Base-by-base conservation (phyloP, 2,888 invertebrate genomes). In the Lasioglossum figueresi region DNA sequence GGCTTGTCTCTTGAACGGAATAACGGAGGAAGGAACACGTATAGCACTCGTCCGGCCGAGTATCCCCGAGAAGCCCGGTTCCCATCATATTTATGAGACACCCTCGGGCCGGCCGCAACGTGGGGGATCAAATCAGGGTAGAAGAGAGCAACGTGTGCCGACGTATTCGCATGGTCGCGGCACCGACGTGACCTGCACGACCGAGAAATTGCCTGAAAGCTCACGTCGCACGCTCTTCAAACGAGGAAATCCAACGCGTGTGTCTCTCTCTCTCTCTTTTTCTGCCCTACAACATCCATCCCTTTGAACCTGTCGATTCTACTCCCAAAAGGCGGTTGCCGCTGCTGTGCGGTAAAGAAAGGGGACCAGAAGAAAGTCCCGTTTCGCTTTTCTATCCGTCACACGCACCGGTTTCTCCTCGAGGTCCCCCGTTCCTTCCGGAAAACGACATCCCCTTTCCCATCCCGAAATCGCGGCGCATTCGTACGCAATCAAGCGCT, bases 401-500 rank as follows among this genome's bases (percentile, higher is more conserved):
- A 43, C 78, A 43, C 86, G 79, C 77, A 66, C 74, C 78, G 76
- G 71, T 77, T 75, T 78, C 76, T 27, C 45, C 48, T 63, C 71
- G 73, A 37, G 48, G 43, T 76, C 76, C 56, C 56, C 70, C 74
- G 70, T 68, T 79, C 80, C 78, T 76, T 80, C 81, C 87, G 77
- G 85, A 89, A 91, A 92, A 91, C 40, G 48, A 16, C 63, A 19
- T 68, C 68, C 27, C 52, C 59, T 66, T 56, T 73, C 76, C 71
- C 74, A 76, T 78, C 88, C 80, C 86, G 91, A 91, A 92, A 91
- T 92, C 91, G 88, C 86, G 88, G 89, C 90, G 88, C 89, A 91
- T 92, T 91, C 90, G 91, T 89, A 88, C 84, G 92, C 92, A 92
- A 93, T 92, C 92, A 91, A 89, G 87, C 92, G 89, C 84, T 83